phyloP scores from a whole-genome alignment of 2,797 vertebrate genomes.

The Chromobotia macracanthus region DNA sequence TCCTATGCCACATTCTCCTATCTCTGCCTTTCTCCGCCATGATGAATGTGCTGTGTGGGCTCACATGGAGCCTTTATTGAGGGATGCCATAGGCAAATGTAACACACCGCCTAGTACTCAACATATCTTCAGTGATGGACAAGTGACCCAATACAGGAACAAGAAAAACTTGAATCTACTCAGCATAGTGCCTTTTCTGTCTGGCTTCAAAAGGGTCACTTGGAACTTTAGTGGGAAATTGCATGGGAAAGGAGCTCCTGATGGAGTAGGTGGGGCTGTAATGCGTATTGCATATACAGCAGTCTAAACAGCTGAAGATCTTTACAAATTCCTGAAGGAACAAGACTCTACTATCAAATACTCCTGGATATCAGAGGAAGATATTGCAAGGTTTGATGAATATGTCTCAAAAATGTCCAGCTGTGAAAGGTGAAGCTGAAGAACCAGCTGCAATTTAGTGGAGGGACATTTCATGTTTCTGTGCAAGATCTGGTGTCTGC shows the following conservation, averaged over 20 bases:
- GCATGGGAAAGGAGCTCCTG: conserved; percentile 28
- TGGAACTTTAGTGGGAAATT: too few relatives aligned
- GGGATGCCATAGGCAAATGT: neutral
- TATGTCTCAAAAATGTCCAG: conserved; percentile 11
- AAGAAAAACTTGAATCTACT: neutral
- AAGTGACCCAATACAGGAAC: too few relatives aligned
- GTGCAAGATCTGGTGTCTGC: too few relatives aligned
- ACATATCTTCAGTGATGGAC: too few relatives aligned
- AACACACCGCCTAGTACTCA: neutral
- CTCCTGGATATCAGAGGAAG: conserved; percentile 11
- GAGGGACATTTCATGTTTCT: too few relatives aligned
- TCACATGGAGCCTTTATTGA: conserved; percentile 38
- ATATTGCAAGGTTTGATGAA: conserved; percentile 16
- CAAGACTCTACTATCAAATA: neutral
- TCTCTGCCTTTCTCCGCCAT: conserved; percentile 27
- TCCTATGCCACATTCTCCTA: conserved; percentile 14
- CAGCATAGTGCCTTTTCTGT: conserved; percentile 4
- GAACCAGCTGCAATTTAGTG: too few relatives aligned
- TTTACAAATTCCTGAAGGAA: neutral
- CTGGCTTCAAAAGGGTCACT: too few relatives aligned
- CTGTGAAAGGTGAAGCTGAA: too few relatives aligned
- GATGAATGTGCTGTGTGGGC: conserved; percentile 46
- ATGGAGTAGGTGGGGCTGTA: conserved; percentile 34
- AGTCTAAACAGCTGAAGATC: conserved; percentile 9
- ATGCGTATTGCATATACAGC: conserved; percentile 5